A percentile compares a stretch with the other conserved stretches of the same genome.
Conservation (phyloP, 2,797 vertebrate species). For the Enteromius thamalakanensis region DNA sequence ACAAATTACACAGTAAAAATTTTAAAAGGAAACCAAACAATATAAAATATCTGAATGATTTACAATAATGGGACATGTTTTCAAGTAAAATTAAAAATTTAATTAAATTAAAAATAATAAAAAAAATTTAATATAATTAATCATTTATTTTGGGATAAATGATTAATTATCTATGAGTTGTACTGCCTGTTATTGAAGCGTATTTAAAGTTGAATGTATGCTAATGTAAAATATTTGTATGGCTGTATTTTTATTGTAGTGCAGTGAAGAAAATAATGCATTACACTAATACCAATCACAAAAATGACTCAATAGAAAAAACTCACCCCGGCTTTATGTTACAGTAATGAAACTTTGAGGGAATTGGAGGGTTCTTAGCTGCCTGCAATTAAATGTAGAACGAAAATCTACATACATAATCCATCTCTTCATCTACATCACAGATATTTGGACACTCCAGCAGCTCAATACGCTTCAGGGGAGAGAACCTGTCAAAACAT, state of each 20-base stretch:
- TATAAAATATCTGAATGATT: not conserved
- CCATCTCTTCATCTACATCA: not conserved
- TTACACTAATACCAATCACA: not conserved
- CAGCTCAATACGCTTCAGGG: not conserved
- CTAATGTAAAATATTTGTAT: not conserved
- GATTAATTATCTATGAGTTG: not conserved
- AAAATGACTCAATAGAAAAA: not conserved
- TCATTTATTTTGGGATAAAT: too few species aligned
- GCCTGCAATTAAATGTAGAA: not conserved
- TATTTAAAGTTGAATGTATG: not conserved
- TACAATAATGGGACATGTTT: not conserved
- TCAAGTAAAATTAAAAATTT: not conserved
- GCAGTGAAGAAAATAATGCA: not conserved
- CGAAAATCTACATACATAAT: not conserved
- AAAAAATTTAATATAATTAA: not conserved
- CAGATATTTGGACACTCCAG: not conserved
- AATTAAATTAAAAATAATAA: too few species aligned
- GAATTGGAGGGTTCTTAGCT: not conserved
- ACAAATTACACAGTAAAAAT: not conserved
- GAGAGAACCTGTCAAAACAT: slow-evolving; percentile 12
- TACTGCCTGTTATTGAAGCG: not conserved
- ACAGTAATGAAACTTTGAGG: not conserved
- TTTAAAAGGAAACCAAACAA: not conserved
- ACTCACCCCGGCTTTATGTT: not conserved
- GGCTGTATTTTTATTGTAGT: not conserved